These are phyloP conservation scores for Dendrolimus pini DNA, from an alignment of 2,888 invertebrate genomes.

Conservation along the genomic window DNA sequence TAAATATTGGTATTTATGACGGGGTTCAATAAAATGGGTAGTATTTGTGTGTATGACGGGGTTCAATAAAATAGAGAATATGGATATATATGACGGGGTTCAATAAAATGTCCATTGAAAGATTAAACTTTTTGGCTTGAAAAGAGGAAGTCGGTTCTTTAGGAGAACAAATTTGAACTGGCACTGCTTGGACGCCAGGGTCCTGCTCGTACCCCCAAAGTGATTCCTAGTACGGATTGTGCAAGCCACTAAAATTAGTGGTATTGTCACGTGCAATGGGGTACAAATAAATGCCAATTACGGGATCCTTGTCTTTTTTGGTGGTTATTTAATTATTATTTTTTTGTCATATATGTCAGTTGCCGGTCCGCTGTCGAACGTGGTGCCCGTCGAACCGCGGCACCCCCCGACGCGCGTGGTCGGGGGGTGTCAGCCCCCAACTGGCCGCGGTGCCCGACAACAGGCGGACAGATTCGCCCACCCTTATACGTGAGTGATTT, in stretches of 20 bases:
- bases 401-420: slow-evolving; percentile 33
- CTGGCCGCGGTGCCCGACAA: slow-evolving; percentile 14
- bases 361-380: slow-evolving; percentile 39
- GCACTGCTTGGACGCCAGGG: slow-evolving; percentile 97
- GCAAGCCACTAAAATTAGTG: too few species aligned
- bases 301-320: too few species aligned
- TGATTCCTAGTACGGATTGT: slow-evolving; percentile 81
- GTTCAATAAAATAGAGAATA: too few species aligned
- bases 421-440: slow-evolving; percentile 14
- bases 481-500: slow-evolving; percentile 38
- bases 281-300: too few species aligned
- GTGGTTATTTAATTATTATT: too few species aligned
- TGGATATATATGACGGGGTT: too few species aligned
- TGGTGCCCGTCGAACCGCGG: slow-evolving; percentile 29
- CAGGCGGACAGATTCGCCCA: slow-evolving; percentile 43
- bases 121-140: slow-evolving; percentile 52
- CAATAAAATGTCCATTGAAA: too few species aligned
- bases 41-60: too few species aligned
- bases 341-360: slow-evolving; percentile 16
- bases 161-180: slow-evolving; percentile 97
- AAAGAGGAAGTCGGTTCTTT: slow-evolving; percentile 81
- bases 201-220: slow-evolving; percentile 91
- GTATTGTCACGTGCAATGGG: too few species aligned
- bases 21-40: too few species aligned
- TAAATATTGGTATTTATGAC: too few species aligned